phyloP scores from a whole-genome alignment of 2,888 invertebrate species.

The Stomorhina lunata region DNA sequence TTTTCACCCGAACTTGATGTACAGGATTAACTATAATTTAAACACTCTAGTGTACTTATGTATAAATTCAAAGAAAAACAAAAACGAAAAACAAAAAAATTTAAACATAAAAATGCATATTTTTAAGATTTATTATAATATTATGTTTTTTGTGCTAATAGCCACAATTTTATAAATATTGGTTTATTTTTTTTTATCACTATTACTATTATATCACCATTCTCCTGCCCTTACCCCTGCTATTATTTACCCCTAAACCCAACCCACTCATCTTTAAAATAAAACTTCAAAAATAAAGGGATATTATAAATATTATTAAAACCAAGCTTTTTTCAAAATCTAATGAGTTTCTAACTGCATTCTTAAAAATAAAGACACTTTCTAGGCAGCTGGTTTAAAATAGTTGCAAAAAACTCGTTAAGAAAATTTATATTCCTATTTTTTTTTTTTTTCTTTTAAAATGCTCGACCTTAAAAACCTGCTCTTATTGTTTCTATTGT shows the following conservation, averaged over 20 bases:
- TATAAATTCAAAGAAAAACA: conserved; percentile 62
- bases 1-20: conserved; percentile 70
- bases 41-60: conserved; percentile 63
- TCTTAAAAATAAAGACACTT: neutral
- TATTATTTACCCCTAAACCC: neutral
- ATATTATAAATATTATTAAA: neutral
- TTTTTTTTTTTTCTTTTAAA: neutral
- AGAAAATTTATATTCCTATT: no score
- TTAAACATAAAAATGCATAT: conserved; percentile 63
- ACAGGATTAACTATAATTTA: conserved; percentile 69
- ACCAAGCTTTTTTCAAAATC: neutral
- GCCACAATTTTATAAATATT: conserved; percentile 34
- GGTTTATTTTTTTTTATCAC: conserved; percentile 8
- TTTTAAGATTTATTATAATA: conserved; percentile 65
- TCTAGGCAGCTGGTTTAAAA: conserved; percentile 1
- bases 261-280: conserved; percentile 8
- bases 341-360: neutral
- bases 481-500: neutral
- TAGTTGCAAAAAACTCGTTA: no score
- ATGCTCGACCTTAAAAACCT: neutral
- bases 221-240: neutral
- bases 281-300: no score
- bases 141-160: conserved; percentile 36
- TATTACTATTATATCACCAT: neutral
- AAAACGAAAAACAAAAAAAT: conserved; percentile 36